Percentiles rank a stretch among this genome's conserved stretches.
phyloP scores from a whole-genome alignment of 2,888 invertebrate genomes.

The Acholoe squamosa region DNA sequence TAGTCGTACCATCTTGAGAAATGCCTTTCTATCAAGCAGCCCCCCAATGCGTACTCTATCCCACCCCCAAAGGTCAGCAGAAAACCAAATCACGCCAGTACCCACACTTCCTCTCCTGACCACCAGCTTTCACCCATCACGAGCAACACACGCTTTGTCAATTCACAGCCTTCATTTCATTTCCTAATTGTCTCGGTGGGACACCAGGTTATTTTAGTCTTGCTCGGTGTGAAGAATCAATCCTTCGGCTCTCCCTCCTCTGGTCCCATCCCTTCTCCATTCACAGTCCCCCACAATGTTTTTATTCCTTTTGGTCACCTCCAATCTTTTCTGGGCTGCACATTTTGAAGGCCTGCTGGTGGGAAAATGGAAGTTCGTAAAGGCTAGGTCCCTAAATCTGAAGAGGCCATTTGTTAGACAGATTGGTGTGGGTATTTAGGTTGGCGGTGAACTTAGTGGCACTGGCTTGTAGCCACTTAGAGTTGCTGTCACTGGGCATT shows the following conservation, averaged over 20 bases:
- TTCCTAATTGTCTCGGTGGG: constrained; percentile 29
- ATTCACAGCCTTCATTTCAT: constrained; percentile 29
- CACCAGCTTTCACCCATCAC: not conserved
- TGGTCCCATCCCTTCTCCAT: not conserved
- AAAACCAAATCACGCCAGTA: constrained; percentile 2
- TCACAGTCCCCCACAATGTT: not conserved
- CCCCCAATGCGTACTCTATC: too few species aligned
- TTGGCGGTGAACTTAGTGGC: too few species aligned
- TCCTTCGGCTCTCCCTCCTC: not conserved
- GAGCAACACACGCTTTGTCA: not conserved
- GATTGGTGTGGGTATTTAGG: too few species aligned
- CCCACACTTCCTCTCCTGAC: not conserved
- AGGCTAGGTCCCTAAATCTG: not conserved
- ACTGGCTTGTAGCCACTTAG: too few species aligned
- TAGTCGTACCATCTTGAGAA: too few species aligned
- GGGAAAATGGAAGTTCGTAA: not conserved
- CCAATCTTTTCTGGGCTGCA: not conserved
- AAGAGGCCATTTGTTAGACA: too few species aligned
- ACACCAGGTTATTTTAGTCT: not conserved
- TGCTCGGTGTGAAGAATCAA: constrained; percentile 1
- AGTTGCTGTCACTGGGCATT: too few species aligned
- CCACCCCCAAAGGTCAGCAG: not conserved
- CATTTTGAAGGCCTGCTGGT: not conserved
- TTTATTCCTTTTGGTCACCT: not conserved
- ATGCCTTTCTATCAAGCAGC: too few species aligned